These are phyloP conservation scores for Drosophila busckii DNA, from an alignment of 1,140 invertebrate species.

Conservation along the genomic window DNA sequence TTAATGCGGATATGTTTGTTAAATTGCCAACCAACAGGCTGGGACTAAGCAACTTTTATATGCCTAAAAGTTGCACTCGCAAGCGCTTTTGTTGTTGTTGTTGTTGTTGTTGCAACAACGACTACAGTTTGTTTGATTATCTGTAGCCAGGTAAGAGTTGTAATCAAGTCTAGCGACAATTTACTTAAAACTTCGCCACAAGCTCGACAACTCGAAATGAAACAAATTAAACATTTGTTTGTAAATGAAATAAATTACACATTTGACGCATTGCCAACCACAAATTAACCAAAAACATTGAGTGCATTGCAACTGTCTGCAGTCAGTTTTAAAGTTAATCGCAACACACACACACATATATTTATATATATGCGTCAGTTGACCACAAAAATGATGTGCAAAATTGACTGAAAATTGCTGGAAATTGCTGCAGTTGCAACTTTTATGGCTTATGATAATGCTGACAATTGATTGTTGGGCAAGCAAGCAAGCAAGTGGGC, in stretches of 20 bases:
- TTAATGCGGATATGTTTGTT: conserved; percentile 77
- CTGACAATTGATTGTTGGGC: conserved; percentile 46
- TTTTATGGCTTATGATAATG: conserved; percentile 40
- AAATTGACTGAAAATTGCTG: conserved; percentile 65
- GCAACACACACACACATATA: conserved; percentile 5
- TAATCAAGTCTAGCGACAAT: conserved; percentile 43
- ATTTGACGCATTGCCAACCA: conserved; percentile 38
- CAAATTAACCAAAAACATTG: conserved; percentile 50
- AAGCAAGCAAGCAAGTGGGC: background rate
- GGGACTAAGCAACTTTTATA: conserved; percentile 11
- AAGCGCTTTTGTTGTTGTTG: no score
- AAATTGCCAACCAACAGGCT: conserved; percentile 65
- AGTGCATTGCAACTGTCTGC: conserved; percentile 22
- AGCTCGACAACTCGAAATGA: background rate
- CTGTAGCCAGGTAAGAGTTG: conserved; percentile 20
- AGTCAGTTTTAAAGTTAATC: conserved; percentile 60
- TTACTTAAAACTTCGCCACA: background rate
- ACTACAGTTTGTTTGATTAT: conserved; percentile 7
- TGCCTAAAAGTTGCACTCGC: no score
- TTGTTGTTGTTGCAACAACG: no score
- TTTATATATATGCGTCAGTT: conserved; percentile 3
- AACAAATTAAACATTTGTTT: conserved; percentile 16
- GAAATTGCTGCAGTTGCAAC: conserved; percentile 60
- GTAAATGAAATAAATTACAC: conserved; percentile 1
- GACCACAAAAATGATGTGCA: conserved; percentile 67